phyloP scores from a whole-genome alignment of 2,888 invertebrate species.

The Cistogaster globosa region DNA sequence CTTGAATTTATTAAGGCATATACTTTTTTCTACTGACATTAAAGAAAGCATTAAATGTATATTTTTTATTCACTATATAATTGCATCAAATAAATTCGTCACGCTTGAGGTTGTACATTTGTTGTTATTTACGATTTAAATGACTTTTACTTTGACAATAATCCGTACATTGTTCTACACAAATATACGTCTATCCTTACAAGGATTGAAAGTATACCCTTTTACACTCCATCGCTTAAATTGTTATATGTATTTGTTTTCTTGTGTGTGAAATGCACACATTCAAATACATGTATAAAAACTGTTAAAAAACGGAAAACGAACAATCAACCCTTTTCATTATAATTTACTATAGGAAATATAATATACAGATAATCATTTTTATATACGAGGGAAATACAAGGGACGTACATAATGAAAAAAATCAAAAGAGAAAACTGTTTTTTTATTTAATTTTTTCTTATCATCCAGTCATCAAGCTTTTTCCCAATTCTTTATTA shows the following conservation, averaged over 20 bases:
- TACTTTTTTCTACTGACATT: constrained; percentile 56
- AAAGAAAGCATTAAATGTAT: constrained; percentile 62
- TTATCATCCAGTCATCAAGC: no score
- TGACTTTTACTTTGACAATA: constrained; percentile 69
- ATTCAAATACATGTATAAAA: not conserved
- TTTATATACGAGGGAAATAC: not conserved
- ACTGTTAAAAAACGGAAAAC: constrained; percentile 3
- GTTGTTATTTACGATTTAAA: constrained; percentile 67
- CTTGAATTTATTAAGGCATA: constrained; percentile 31
- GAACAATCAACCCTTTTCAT: constrained; percentile 60
- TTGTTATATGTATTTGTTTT: not conserved
- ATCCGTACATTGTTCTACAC: constrained; percentile 24
- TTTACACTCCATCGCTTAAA: constrained; percentile 53
- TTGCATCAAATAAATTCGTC: constrained; percentile 73
- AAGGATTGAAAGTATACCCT: constrained; percentile 27
- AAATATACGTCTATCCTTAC: constrained; percentile 22
- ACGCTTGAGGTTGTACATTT: constrained; percentile 73
- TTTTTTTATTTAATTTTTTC: no score
- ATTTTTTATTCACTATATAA: constrained; percentile 63
- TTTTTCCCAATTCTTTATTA: no score
- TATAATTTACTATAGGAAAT: constrained; percentile 30
- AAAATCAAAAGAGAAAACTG: no score
- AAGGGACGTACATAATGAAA: no score
- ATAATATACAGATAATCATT: not conserved
- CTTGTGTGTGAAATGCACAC: not conserved